A percentile compares a stretch with the other conserved stretches of the same genome.
Evolutionary conservation across 1,140 invertebrate species (phyloP).

Genomic region (Mercenaria mercenaria): DNA sequence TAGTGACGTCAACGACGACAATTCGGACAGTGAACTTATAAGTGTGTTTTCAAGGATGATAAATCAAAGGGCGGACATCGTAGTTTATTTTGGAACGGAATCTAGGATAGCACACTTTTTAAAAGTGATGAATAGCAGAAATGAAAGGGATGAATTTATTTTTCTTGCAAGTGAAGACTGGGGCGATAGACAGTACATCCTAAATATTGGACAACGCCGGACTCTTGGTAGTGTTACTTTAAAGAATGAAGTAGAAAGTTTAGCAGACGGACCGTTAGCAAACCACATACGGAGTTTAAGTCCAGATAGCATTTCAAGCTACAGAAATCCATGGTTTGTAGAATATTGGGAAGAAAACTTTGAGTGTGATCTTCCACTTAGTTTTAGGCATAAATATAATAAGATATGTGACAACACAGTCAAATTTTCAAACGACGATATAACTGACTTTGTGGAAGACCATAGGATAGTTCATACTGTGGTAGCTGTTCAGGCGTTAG

Average conservation of each 20-base stretch:
- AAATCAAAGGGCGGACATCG: slow-evolving; percentile 85
- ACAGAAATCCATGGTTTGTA: slow-evolving; percentile 77
- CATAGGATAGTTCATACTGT: slow-evolving; percentile 77
- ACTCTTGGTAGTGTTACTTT: slow-evolving; percentile 77
- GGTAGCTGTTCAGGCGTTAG: slow-evolving; percentile 76
- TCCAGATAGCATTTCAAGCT: slow-evolving; percentile 2
- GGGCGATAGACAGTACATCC: slow-evolving; percentile 88
- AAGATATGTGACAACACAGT: slow-evolving; percentile 42
- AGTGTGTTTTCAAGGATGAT: slow-evolving; percentile 43
- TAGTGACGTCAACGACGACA: slow-evolving; percentile 86
- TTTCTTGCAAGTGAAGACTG: slow-evolving; percentile 93
- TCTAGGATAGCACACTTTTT: slow-evolving; percentile 89
- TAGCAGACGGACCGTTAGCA: slow-evolving; percentile 2
- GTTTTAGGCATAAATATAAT: slow-evolving; percentile 74
- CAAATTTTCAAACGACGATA: slow-evolving; percentile 61
- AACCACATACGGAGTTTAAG: neutral
- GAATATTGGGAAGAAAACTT: slow-evolving; percentile 79
- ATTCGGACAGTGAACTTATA: slow-evolving; percentile 56
- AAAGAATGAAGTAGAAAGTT: slow-evolving; percentile 65
- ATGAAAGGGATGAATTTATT: slow-evolving; percentile 86
- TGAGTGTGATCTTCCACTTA: slow-evolving; percentile 75
- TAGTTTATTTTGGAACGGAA: slow-evolving; percentile 91
- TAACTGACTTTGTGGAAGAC: slow-evolving; percentile 67
- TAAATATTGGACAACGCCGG: slow-evolving; percentile 62
- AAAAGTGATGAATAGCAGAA: slow-evolving; percentile 84